These are phyloP conservation scores for Akabosia matsudoensis DNA, from an alignment of 1,140 invertebrate genomes.

Conservation along the genomic window DNA sequence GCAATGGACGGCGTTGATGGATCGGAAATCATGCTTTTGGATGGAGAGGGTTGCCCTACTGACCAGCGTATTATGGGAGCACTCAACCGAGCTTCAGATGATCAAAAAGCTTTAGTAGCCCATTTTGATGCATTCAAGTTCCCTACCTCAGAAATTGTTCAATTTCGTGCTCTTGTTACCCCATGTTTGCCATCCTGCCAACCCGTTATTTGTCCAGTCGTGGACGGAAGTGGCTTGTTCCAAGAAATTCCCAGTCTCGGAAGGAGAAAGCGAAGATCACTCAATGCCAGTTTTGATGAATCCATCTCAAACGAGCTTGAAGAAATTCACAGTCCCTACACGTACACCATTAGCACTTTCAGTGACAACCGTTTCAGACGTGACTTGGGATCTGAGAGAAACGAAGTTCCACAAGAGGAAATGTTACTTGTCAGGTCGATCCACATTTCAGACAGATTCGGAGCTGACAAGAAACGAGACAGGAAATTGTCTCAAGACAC, in stretches of 20 bases:
- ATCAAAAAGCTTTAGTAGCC: constrained; percentile 72
- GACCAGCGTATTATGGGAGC: constrained; percentile 90
- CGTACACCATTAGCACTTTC: not conserved
- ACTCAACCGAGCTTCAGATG: constrained; percentile 70
- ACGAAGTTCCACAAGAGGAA: constrained; percentile 62
- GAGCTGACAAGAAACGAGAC: constrained; percentile 60
- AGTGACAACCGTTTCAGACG: constrained; percentile 30
- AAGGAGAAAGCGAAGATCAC: constrained; percentile 60
- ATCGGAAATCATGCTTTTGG: constrained; percentile 86
- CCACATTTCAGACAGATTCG: constrained; percentile 88
- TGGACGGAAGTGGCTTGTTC: constrained; percentile 73
- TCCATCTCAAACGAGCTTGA: constrained; percentile 35
- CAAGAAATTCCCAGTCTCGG: constrained; percentile 78
- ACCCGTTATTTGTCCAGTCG: constrained; percentile 79
- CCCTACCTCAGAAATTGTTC: constrained; percentile 87
- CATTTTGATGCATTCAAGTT: constrained; percentile 96
- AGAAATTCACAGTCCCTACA: constrained; percentile 27
- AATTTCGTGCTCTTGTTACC: constrained; percentile 88
- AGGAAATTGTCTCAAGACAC: constrained; percentile 40
- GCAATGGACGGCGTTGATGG: constrained; percentile 91
- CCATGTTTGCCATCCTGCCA: constrained; percentile 89
- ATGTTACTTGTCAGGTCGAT: constrained; percentile 84
- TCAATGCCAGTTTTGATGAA: constrained; percentile 40
- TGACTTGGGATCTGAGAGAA: constrained; percentile 36
- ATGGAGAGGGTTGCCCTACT: constrained; percentile 85